Percentiles rank a stretch among this genome's conserved stretches.
These are phyloP conservation scores for Sebastes hubbsi DNA, from an alignment of 2,797 vertebrate species.

Conservation along the genomic window DNA sequence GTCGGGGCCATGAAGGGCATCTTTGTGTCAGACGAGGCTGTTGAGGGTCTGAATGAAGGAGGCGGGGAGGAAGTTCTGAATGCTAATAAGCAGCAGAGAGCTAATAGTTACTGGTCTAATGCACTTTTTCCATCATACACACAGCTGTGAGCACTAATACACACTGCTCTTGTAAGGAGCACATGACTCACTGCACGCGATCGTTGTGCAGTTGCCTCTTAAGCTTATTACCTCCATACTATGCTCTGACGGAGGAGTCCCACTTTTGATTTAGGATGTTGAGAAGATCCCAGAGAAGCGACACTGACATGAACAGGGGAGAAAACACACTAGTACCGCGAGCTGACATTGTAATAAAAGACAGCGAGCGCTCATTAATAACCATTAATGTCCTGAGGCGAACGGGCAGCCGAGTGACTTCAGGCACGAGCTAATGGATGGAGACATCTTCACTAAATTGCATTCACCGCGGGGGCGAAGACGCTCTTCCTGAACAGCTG, in stretches of 20 bases:
- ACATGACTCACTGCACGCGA: slow-evolving; percentile 48
- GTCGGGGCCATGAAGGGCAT: slow-evolving; percentile 46
- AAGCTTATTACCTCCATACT: slow-evolving; percentile 38
- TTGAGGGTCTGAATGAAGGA: slow-evolving; percentile 20
- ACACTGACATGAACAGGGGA: not conserved
- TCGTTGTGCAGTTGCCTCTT: slow-evolving; percentile 28
- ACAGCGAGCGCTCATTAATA: slow-evolving; percentile 24
- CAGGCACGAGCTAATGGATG: slow-evolving; percentile 18
- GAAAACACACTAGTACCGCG: not conserved
- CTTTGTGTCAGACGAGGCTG: slow-evolving; percentile 49
- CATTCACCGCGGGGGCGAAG: slow-evolving; percentile 4
- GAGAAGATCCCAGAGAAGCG: not conserved
- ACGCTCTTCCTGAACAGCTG: slow-evolving; percentile 24
- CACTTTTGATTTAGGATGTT: not conserved
- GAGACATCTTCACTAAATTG: slow-evolving; percentile 35
- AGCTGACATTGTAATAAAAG: slow-evolving; percentile 2
- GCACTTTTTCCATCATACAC: not conserved
- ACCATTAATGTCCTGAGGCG: slow-evolving; percentile 21
- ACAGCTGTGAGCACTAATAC: not conserved
- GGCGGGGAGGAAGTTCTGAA: slow-evolving; percentile 27
- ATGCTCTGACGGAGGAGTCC: not conserved
- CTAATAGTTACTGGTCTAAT: slow-evolving; percentile 6
- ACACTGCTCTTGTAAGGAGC: not conserved
- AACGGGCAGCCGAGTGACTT: not conserved
- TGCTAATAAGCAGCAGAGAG: slow-evolving; percentile 48